These are phyloP conservation scores for Brenthis hecate DNA, from an alignment of 2,888 invertebrate genomes.

Conservation along the genomic window DNA sequence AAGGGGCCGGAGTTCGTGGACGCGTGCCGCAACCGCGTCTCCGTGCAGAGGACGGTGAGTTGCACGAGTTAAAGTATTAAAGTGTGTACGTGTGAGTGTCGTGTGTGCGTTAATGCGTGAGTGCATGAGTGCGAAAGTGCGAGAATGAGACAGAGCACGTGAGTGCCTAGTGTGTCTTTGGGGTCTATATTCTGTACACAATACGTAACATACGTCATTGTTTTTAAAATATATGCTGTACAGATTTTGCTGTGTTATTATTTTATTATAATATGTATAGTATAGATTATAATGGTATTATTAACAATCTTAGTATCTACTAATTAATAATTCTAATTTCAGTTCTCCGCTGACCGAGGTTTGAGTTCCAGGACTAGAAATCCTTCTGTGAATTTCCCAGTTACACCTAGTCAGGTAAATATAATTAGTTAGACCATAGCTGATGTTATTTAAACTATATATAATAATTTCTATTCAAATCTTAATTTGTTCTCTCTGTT, in stretches of 20 bases:
- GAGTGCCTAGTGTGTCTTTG: background rate
- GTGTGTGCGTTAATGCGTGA: no score
- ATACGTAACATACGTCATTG: no score
- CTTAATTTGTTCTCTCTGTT: background rate
- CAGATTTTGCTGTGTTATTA: no score
- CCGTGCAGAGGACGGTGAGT: slow-evolving; percentile 56
- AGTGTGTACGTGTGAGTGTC: no score
- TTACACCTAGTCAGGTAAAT: slow-evolving; percentile 61
- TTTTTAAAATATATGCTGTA: no score
- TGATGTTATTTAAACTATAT: no score
- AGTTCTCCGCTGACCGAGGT: slow-evolving; percentile 60
- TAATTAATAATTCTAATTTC: slow-evolving; percentile 38
- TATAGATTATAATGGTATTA: no score
- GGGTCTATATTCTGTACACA: no score
- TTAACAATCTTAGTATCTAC: background rate
- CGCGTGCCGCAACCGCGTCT: slow-evolving; percentile 52
- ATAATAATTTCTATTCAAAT: background rate
- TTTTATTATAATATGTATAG: no score
- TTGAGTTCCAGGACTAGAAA: slow-evolving; percentile 54
- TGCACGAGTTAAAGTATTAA: no score
- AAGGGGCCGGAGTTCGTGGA: slow-evolving; percentile 91
- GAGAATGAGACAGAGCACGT: no score
- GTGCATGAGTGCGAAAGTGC: no score
- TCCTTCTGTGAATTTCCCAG: slow-evolving; percentile 53
- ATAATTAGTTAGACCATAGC: background rate